These are phyloP conservation scores for Melanotaenia pygmaea DNA, from an alignment of 2,797 vertebrate species.

Conservation along the genomic window DNA sequence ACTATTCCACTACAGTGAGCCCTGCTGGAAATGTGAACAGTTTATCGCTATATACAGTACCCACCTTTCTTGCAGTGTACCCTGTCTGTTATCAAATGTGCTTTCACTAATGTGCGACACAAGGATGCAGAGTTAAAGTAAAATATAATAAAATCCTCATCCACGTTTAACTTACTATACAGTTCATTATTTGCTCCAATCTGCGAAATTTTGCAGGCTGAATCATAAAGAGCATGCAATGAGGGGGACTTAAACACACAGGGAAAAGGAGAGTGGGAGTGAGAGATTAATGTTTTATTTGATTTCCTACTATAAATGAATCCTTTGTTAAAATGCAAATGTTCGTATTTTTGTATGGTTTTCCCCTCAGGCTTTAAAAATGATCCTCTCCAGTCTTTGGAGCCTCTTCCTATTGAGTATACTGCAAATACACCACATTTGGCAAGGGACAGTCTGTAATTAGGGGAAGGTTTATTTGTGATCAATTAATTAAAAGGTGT, in stretches of 20 bases:
- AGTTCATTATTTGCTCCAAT: constrained; percentile 55
- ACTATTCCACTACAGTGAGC: constrained; percentile 47
- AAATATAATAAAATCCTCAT: constrained; percentile 54
- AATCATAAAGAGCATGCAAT: constrained; percentile 46
- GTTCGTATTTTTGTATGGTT: constrained; percentile 51
- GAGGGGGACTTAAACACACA: constrained; percentile 32
- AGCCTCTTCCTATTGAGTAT: constrained; percentile 37
- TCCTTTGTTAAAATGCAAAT: constrained; percentile 70
- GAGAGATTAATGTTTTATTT: constrained; percentile 63
- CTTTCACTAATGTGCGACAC: constrained; percentile 8
- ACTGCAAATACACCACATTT: constrained; percentile 22
- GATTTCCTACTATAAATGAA: constrained; percentile 64
- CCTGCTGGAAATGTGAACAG: constrained; percentile 40
- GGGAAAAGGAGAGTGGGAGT: constrained; percentile 14
- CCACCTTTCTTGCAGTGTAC: constrained; percentile 34
- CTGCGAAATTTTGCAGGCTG: constrained; percentile 49
- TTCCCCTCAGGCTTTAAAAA: constrained; percentile 37
- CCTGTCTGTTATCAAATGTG: constrained; percentile 17
- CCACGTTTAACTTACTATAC: constrained; percentile 50
- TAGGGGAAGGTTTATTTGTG: constrained; percentile 34
- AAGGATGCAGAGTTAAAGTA: constrained; percentile 34
- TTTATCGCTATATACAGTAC: constrained; percentile 16
- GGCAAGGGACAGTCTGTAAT: constrained; percentile 28
- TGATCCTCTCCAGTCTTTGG: constrained; percentile 33
- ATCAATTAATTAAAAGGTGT: constrained; percentile 41